phyloP scores from a whole-genome alignment of 2,888 invertebrate genomes.

The Dyspetes luteomarginatus region DNA sequence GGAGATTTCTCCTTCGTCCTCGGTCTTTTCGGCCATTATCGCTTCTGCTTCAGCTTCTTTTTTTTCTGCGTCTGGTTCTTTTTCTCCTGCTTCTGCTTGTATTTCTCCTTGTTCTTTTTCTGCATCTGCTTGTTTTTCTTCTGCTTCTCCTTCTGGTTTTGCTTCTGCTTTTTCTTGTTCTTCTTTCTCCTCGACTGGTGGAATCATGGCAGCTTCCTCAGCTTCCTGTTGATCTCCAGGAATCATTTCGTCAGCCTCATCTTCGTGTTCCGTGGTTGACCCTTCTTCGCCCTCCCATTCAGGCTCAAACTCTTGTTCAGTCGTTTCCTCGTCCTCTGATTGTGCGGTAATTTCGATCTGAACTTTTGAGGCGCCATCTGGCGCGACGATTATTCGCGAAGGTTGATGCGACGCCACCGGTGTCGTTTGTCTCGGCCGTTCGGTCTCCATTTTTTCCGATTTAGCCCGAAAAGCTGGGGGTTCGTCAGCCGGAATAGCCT shows the following conservation, averaged over 20 bases:
- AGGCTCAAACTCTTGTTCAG: slow-evolving; percentile 10
- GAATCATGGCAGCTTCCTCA: not conserved
- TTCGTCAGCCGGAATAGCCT: slow-evolving; percentile 43
- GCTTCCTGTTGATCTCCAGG: slow-evolving; percentile 23
- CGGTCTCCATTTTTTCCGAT: slow-evolving; percentile 33
- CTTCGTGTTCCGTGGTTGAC: slow-evolving; percentile 28
- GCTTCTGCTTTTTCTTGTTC: slow-evolving; percentile 54
- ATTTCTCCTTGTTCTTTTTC: too few species aligned
- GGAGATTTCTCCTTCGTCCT: slow-evolving; percentile 28
- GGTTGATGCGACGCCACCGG: slow-evolving; percentile 44
- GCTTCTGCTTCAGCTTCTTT: too few species aligned
- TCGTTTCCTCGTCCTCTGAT: slow-evolving; percentile 50
- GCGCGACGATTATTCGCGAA: slow-evolving; percentile 38
- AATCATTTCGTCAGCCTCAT: slow-evolving; percentile 38
- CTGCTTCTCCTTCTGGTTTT: too few species aligned
- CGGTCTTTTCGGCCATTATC: slow-evolving; percentile 10
- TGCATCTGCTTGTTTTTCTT: too few species aligned
- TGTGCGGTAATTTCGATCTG: slow-evolving; percentile 47
- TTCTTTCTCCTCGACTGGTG: slow-evolving; percentile 38
- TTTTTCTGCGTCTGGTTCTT: too few species aligned
- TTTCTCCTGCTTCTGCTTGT: too few species aligned
- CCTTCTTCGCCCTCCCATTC: slow-evolving; percentile 47
- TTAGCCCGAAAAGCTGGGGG: slow-evolving; percentile 51
- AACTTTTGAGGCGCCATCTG: slow-evolving; percentile 56
- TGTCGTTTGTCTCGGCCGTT: slow-evolving; percentile 45